Conservation (phyloP, 2,113 vertebrate genomes). For the Tenebrosternarchus preto region DNA sequence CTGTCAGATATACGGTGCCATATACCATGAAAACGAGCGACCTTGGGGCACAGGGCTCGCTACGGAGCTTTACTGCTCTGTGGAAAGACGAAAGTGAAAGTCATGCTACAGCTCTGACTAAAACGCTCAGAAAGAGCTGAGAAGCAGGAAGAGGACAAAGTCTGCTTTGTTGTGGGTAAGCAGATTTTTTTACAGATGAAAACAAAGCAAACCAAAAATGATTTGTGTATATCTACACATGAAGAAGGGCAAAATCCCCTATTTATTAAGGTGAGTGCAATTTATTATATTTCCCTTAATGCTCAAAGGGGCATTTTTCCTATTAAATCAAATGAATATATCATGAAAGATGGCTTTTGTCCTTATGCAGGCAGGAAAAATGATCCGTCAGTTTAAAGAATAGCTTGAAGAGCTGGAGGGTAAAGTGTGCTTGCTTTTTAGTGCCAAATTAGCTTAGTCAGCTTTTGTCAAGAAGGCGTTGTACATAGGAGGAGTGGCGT, state of each 20-base stretch:
- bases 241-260: background rate
- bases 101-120: too few species aligned
- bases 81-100: too few species aligned
- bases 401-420: constrained; percentile 4
- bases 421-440: constrained; percentile 41
- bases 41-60: constrained; percentile 8
- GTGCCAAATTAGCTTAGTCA: constrained; percentile 40
- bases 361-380: constrained; percentile 20
- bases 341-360: constrained; percentile 31
- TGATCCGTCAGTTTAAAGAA: constrained; percentile 37
- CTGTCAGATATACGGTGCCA: constrained; percentile 34
- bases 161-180: background rate
- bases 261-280: background rate
- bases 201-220: background rate
- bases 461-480: constrained; percentile 23
- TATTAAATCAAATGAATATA: constrained; percentile 29
- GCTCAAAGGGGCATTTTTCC: constrained; percentile 14
- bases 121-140: too few species aligned
- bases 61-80: constrained; percentile 1
- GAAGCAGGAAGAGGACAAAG: background rate
- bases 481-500: background rate
- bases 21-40: constrained; percentile 17
- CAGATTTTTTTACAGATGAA: background rate
- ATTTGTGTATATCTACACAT: constrained; percentile 1
- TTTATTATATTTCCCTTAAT: constrained; percentile 6